These are phyloP conservation scores for Myotis vivesi DNA, from an alignment of 2,797 vertebrate genomes.

Conservation along the genomic window DNA sequence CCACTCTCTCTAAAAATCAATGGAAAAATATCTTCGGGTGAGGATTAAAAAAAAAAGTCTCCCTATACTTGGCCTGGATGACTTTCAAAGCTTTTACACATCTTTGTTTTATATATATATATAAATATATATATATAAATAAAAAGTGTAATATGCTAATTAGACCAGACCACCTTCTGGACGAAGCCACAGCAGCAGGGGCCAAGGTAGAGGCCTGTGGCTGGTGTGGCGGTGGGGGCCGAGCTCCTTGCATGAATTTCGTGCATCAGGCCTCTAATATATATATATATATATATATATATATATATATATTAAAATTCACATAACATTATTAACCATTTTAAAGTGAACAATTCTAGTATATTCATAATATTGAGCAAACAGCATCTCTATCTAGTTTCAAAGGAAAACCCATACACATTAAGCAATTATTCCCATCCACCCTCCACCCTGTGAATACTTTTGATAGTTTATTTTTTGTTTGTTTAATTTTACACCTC, in stretches of 20 bases:
- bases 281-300: too few species aligned
- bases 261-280: too few species aligned
- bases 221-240: fast-evolving
- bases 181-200: too few species aligned
- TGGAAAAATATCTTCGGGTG: too few species aligned
- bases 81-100: not conserved
- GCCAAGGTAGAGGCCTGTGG: too few species aligned
- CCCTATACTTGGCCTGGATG: not conserved
- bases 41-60: not conserved
- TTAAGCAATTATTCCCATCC: not conserved
- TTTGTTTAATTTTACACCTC: not conserved
- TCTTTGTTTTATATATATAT: not conserved
- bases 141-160: too few species aligned
- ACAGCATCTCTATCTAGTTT: not conserved
- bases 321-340: not conserved
- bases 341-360: not conserved
- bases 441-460: not conserved
- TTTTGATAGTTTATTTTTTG: not conserved
- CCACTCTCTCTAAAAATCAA: too few species aligned
- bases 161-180: too few species aligned
- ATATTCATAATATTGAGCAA: not conserved
- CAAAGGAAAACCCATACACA: not conserved
- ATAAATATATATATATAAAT: too few species aligned
- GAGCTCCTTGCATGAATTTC: too few species aligned
- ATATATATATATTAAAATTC: not conserved